phyloP scores from a whole-genome alignment of 2,113 vertebrate species.

The Smithornis capensis region DNA sequence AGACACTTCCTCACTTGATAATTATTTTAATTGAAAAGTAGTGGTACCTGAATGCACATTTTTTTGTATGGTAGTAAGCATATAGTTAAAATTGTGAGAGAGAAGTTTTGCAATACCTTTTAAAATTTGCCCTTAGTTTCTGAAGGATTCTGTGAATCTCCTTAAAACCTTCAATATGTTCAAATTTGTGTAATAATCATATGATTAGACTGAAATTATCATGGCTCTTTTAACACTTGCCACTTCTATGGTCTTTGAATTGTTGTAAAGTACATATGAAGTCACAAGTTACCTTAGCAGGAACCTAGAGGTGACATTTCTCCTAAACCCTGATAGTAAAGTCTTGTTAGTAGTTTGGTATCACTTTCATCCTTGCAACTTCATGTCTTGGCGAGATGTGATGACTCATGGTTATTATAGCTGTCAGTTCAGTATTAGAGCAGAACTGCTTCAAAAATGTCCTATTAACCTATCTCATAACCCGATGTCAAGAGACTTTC shows the following conservation, averaged over 20 bases:
- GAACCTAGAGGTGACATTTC: neutral
- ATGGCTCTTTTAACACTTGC: neutral
- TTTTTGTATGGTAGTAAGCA: neutral
- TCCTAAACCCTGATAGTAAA: neutral
- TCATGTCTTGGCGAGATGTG: neutral
- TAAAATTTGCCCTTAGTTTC: neutral
- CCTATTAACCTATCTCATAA: slow-evolving; percentile 51
- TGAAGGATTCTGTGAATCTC: neutral
- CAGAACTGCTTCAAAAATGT: slow-evolving; percentile 50
- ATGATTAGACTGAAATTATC: neutral
- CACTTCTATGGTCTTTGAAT: neutral
- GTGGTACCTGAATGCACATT: neutral
- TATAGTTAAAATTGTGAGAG: neutral
- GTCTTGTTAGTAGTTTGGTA: neutral
- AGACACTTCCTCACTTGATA: neutral
- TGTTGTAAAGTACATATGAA: neutral
- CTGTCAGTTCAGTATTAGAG: slow-evolving; percentile 24
- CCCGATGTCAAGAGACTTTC: slow-evolving; percentile 5
- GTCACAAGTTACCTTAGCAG: neutral
- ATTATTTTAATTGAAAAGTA: neutral
- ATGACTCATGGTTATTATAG: slow-evolving; percentile 6
- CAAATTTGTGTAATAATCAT: neutral
- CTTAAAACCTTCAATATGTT: neutral
- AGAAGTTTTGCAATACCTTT: neutral
- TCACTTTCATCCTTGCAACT: neutral